Evolutionary conservation across 2,797 vertebrate genomes (phyloP).

Genomic region (Emys orbicularis): DNA sequence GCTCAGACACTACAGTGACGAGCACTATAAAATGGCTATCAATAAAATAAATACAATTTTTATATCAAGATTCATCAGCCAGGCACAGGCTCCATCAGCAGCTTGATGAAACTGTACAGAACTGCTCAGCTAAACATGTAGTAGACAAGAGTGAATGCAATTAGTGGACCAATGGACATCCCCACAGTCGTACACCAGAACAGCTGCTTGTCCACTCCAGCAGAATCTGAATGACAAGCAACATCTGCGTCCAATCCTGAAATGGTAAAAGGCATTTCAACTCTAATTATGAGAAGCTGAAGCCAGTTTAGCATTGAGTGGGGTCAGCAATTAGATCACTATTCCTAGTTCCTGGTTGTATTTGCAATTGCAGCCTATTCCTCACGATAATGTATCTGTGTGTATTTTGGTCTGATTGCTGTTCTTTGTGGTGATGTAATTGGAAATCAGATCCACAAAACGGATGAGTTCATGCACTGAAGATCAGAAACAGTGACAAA

Average conservation of each 20-base stretch:
- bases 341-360: background rate
- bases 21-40: background rate
- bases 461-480: background rate
- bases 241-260: background rate
- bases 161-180: background rate
- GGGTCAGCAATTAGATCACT: background rate
- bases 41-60: background rate
- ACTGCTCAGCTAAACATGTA: background rate
- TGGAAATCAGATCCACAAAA: background rate
- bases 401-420: background rate
- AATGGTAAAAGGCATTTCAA: background rate
- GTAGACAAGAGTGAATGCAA: background rate
- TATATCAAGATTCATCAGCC: accelerated
- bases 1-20: background rate
- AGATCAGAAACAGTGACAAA: background rate
- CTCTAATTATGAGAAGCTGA: accelerated
- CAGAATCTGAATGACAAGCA: background rate
- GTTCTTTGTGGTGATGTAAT: background rate
- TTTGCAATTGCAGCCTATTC: background rate
- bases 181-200: background rate
- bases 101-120: background rate
- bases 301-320: background rate
- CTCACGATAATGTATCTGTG: background rate
- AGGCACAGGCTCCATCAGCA: background rate
- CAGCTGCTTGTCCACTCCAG: background rate